These are phyloP conservation scores for Notothenia rossii DNA, from an alignment of 2,113 vertebrate species.

Conservation along the genomic window DNA sequence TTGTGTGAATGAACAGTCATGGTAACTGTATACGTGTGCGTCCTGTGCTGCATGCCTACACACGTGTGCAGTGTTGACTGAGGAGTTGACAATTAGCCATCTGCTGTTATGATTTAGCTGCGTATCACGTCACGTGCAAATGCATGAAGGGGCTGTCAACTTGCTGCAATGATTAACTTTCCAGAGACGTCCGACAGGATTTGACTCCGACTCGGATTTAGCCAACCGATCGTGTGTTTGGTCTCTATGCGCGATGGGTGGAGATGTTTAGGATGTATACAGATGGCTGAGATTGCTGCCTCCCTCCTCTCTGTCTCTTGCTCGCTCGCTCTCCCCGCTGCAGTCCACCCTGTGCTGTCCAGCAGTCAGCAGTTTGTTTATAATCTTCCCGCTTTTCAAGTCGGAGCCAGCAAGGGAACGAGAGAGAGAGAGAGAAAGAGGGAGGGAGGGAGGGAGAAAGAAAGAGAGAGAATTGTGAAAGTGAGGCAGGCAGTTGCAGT, in stretches of 20 bases:
- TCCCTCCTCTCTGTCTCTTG: conserved; percentile 19
- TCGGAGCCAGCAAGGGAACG: conserved; percentile 70
- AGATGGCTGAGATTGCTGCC: conserved; percentile 59
- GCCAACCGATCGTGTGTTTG: conserved; percentile 19
- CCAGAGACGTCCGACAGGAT: conserved; percentile 32
- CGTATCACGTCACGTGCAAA: neutral
- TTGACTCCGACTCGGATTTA: conserved; percentile 15
- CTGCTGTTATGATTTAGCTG: neutral
- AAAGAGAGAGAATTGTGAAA: conserved; percentile 49
- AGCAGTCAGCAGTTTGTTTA: conserved; percentile 84
- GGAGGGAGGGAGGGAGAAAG: conserved; percentile 7
- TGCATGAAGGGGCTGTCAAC: neutral
- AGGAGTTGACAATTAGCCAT: conserved; percentile 24
- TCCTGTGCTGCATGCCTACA: neutral
- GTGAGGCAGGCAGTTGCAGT: conserved; percentile 73
- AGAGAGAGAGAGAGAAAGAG: neutral
- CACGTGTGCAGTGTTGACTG: neutral
- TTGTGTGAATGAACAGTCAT: conserved; percentile 68
- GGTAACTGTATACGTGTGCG: neutral
- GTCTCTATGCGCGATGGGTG: conserved; percentile 29
- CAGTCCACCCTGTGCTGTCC: conserved; percentile 71
- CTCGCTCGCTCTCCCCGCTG: conserved; percentile 54
- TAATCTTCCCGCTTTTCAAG: conserved; percentile 83
- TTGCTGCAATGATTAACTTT: conserved; percentile 30
- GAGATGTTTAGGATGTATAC: conserved; percentile 68